Evolutionary conservation across 2,888 invertebrate genomes (phyloP).

Genomic region (Sericinus montela): DNA sequence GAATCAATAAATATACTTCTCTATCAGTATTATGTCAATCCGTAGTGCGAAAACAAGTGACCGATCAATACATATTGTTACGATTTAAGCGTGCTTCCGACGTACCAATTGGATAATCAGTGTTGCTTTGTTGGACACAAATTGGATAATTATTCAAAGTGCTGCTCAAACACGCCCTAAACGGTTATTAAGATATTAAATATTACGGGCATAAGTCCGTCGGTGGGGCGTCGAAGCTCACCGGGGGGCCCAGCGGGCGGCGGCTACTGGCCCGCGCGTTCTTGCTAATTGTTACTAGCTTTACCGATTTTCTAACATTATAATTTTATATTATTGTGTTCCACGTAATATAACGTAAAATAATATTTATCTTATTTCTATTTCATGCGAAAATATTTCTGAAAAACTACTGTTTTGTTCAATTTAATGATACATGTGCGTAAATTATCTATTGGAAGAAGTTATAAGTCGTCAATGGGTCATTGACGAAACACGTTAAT

Average conservation of each 20-base stretch:
- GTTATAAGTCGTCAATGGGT: too few relatives aligned
- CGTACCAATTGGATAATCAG: slow-evolving; percentile 30
- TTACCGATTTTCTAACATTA: background rate
- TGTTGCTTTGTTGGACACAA: slow-evolving; percentile 41
- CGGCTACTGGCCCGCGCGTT: slow-evolving; percentile 52
- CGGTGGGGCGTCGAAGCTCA: slow-evolving; percentile 35
- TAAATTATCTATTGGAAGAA: too few relatives aligned
- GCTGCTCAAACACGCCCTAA: slow-evolving; percentile 59
- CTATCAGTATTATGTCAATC: too few relatives aligned
- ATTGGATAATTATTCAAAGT: slow-evolving; percentile 61
- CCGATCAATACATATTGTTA: slow-evolving; percentile 9
- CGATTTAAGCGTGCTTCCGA: slow-evolving; percentile 7
- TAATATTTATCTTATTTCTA: too few relatives aligned
- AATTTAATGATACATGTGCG: too few relatives aligned
- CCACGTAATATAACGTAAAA: too few relatives aligned
- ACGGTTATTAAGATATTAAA: slow-evolving; percentile 75
- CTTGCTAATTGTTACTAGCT: slow-evolving; percentile 47
- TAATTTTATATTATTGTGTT: background rate
- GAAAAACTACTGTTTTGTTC: too few relatives aligned
- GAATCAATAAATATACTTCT: too few relatives aligned
- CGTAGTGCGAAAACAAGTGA: background rate
- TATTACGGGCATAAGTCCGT: slow-evolving; percentile 44
- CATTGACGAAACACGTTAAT: too few relatives aligned
- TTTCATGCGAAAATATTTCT: too few relatives aligned
- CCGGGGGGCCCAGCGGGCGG: slow-evolving; percentile 66